Evolutionary conservation across 2,797 vertebrate species (phyloP).

Genomic region (Pterois miles): DNA sequence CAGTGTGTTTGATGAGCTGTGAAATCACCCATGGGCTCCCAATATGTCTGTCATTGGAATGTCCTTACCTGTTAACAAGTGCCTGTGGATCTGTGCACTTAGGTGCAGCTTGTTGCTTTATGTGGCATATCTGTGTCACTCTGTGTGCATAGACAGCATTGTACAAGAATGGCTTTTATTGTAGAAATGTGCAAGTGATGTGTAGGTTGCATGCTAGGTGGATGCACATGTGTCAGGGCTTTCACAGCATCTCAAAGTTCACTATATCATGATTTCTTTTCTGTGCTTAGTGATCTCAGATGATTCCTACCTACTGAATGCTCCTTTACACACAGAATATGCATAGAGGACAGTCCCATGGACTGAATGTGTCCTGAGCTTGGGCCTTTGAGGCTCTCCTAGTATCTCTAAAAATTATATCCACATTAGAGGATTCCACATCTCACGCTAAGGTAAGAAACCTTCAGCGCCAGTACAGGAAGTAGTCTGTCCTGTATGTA

Average conservation of each 20-base stretch:
- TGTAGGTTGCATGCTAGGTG: background rate
- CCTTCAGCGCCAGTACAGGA: too few relatives aligned
- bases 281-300: background rate
- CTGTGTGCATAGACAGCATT: background rate
- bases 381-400: too few relatives aligned
- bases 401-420: too few relatives aligned
- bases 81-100: background rate
- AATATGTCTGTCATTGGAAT: slow-evolving; percentile 36
- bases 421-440: too few relatives aligned
- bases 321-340: background rate
- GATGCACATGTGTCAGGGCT: background rate
- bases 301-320: background rate
- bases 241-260: background rate
- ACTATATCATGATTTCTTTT: slow-evolving; percentile 11
- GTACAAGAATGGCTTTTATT: background rate
- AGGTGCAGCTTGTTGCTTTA: background rate
- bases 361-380: background rate
- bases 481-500: background rate
- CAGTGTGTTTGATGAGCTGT: slow-evolving; percentile 33
- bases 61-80: slow-evolving; percentile 27
- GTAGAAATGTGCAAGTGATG: background rate
- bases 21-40: slow-evolving; percentile 22
- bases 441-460: too few relatives aligned
- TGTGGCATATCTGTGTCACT: background rate
- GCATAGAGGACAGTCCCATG: background rate